Conservation (phyloP, 2,113 vertebrate genomes). For the Sylvia atricapilla region DNA sequence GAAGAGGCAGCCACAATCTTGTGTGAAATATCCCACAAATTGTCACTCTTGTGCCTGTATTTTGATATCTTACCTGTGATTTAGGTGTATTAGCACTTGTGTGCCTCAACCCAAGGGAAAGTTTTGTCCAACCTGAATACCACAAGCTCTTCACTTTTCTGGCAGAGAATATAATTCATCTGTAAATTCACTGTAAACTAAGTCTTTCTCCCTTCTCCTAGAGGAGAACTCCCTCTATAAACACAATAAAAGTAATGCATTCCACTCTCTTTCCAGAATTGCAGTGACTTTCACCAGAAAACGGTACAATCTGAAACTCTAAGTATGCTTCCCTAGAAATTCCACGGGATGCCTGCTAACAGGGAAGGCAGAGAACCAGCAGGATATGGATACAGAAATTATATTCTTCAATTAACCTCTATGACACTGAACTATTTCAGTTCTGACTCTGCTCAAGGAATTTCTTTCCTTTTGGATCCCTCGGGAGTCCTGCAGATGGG, state of each 20-base stretch:
- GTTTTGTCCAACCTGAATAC: neutral
- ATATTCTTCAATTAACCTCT: neutral
- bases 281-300: neutral
- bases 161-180: neutral
- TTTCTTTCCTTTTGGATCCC: neutral
- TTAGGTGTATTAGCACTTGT: neutral
- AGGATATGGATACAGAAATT: neutral
- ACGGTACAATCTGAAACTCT: fast-evolving
- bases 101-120: neutral
- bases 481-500: neutral
- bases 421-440: neutral
- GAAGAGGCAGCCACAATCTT: neutral
- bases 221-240: neutral
- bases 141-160: neutral
- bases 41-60: neutral
- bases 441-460: neutral
- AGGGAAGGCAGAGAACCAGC: neutral
- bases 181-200: neutral
- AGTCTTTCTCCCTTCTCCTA: neutral
- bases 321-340: neutral
- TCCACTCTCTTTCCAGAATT: neutral
- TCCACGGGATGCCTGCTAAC: neutral
- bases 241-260: neutral
- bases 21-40: neutral
- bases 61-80: neutral